Evolutionary conservation across 2,888 invertebrate species (phyloP).

Genomic region (Molanna angustata): DNA sequence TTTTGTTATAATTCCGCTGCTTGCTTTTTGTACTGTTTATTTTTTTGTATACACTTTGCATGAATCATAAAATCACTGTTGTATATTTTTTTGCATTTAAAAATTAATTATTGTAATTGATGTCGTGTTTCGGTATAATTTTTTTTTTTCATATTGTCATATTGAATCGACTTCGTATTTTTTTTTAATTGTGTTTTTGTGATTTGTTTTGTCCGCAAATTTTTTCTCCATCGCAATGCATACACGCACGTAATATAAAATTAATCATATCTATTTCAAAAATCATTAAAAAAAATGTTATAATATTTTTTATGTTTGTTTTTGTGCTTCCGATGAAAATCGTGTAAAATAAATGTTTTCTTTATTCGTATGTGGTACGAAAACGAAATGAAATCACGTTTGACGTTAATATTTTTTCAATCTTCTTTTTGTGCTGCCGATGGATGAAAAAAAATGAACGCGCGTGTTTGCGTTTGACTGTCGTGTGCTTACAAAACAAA

Average conservation of each 20-base stretch:
- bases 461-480: conserved; percentile 23
- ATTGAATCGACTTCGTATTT: background rate
- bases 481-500: conserved; percentile 19
- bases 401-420: conserved; percentile 1
- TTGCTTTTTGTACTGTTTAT: conserved; percentile 7
- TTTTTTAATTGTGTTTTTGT: conserved; percentile 17
- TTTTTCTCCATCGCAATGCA: background rate
- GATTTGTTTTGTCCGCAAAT: conserved; percentile 16
- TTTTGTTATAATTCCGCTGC: background rate
- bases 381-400: background rate
- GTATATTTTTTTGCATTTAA: too few relatives aligned
- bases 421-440: conserved; percentile 2
- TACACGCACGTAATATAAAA: background rate
- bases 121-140: too few relatives aligned
- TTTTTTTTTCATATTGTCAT: background rate
- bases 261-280: background rate
- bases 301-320: background rate
- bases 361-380: too few relatives aligned
- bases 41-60: conserved; percentile 12
- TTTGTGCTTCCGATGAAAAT: background rate
- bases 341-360: too few relatives aligned
- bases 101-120: too few relatives aligned
- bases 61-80: conserved; percentile 9
- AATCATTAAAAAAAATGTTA: background rate
- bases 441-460: background rate